phyloP scores from a whole-genome alignment of 2,113 vertebrate species.

The Noturus placidus region DNA sequence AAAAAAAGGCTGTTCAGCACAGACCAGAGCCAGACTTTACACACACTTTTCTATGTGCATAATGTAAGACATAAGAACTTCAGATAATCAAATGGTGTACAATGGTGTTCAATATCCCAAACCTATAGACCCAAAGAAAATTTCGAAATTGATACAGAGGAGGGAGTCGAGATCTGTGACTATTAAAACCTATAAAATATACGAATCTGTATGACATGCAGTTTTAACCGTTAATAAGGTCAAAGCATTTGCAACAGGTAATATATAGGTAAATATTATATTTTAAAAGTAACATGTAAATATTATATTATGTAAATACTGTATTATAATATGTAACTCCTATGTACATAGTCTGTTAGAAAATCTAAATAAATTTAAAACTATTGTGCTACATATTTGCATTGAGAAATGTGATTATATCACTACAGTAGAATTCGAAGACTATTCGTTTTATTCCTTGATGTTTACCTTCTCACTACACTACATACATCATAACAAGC shows the following conservation, averaged over 20 bases:
- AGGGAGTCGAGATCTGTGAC: not conserved
- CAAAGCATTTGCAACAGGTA: not conserved
- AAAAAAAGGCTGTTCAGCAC: not conserved
- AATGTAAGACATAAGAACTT: not conserved
- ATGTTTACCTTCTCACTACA: not conserved
- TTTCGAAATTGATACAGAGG: not conserved
- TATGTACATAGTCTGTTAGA: too few species aligned
- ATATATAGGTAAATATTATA: not conserved
- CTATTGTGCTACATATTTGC: not conserved
- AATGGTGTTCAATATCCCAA: not conserved
- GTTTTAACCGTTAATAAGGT: not conserved
- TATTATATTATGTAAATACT: too few species aligned
- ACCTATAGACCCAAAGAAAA: not conserved
- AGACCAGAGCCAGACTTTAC: not conserved
- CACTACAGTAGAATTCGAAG: not conserved
- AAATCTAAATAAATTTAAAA: not conserved
- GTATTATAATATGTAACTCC: not conserved
- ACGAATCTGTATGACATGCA: not conserved
- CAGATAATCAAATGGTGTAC: not conserved
- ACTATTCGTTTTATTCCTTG: not conserved
- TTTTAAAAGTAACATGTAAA: too few species aligned
- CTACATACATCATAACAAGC: not conserved
- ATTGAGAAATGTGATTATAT: not conserved
- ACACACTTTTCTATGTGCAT: not conserved
- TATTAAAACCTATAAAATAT: not conserved